These are phyloP conservation scores for Dromiciops gliroides DNA, from an alignment of 2,113 vertebrate genomes.

Conservation along the genomic window DNA sequence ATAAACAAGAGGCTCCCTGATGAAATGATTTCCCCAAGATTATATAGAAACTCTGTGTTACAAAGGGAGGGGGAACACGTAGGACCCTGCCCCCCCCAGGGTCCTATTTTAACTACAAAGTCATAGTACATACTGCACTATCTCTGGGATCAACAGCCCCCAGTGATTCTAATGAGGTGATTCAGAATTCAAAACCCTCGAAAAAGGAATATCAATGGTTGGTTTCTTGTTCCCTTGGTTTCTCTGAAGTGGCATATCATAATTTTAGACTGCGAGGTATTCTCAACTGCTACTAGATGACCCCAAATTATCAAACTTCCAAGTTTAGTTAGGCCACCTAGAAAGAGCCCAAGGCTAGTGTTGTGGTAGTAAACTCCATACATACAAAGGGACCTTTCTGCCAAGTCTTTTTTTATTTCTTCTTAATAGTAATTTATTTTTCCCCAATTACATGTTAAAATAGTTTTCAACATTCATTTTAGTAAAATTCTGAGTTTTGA, in stretches of 20 bases:
- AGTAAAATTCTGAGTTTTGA: too few relatives aligned
- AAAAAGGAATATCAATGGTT: conserved; percentile 48
- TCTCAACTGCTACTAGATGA: conserved; percentile 2
- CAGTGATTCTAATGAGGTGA: conserved; percentile 33
- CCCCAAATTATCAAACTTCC: conserved; percentile 26
- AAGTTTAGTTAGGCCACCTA: conserved; percentile 27
- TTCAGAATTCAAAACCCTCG: conserved; percentile 34
- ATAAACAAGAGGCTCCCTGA: conserved; percentile 39
- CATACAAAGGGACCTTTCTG: conserved; percentile 19
- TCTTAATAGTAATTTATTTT: too few relatives aligned
- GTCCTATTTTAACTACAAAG: conserved; percentile 55
- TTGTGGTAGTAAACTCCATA: conserved; percentile 26
- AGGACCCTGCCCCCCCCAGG: conserved; percentile 39
- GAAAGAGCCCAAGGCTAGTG: conserved; percentile 14
- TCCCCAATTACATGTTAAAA: too few relatives aligned
- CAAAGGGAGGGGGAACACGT: neutral
- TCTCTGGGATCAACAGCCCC: conserved; percentile 39
- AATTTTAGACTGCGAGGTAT: conserved; percentile 45
- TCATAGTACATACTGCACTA: neutral
- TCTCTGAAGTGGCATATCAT: conserved; percentile 39
- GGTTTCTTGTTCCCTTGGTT: conserved; percentile 45
- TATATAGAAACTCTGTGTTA: conserved; percentile 34
- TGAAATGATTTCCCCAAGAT: conserved; percentile 55
- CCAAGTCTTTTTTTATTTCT: too few relatives aligned
- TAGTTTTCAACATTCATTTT: too few relatives aligned